phyloP scores from a whole-genome alignment of 1,140 invertebrate species.

The Venturia canescens region DNA sequence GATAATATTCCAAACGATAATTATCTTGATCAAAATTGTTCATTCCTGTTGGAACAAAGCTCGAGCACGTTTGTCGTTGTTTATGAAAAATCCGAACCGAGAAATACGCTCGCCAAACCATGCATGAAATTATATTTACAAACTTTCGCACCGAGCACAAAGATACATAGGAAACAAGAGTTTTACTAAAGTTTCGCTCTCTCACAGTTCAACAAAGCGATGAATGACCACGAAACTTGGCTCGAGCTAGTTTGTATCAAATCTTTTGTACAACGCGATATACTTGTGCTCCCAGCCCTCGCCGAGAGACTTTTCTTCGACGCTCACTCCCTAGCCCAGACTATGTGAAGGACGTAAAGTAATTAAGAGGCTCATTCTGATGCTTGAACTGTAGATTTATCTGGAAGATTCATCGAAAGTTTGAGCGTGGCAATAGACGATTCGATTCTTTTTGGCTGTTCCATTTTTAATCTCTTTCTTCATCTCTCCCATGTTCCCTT shows the following conservation, averaged over 20 bases:
- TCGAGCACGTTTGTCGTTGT: too few species aligned
- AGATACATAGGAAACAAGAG: background rate
- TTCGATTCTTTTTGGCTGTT: slow-evolving; percentile 45
- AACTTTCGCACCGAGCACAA: background rate
- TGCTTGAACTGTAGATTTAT: slow-evolving; percentile 37
- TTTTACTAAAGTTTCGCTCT: background rate
- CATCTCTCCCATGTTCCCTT: background rate
- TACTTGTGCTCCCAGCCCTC: background rate
- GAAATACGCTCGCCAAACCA: too few species aligned
- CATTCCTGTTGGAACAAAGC: too few species aligned
- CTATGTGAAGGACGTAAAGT: slow-evolving; percentile 74
- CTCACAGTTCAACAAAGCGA: background rate
- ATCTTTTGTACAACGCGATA: slow-evolving; percentile 11
- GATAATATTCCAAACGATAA: too few species aligned
- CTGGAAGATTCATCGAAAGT: slow-evolving; percentile 48
- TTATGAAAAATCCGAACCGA: too few species aligned
- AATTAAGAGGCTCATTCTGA: slow-evolving; percentile 72
- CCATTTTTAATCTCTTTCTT: background rate
- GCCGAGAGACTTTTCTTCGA: background rate
- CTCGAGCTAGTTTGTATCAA: background rate
- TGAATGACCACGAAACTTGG: background rate
- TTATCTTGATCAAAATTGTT: too few species aligned
- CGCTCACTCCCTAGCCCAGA: background rate
- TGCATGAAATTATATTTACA: background rate
- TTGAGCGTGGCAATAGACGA: slow-evolving; percentile 61